Base-by-base conservation (phyloP, 2,888 invertebrate species). In the Odontocerum albicorne region DNA sequence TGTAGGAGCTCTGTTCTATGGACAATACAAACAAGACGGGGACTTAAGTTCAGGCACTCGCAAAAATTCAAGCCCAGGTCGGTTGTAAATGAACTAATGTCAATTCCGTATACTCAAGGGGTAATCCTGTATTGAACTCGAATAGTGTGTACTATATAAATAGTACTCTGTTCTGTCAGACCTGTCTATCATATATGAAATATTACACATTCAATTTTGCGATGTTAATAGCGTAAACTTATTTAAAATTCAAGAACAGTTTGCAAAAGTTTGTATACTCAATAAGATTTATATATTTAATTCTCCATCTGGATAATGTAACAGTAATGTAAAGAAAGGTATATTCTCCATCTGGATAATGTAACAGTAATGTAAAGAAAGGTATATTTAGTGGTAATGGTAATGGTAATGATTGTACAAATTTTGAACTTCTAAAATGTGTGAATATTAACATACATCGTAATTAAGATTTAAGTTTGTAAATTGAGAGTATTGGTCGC, bases 381-480 rank as follows among this genome's bases (percentile, higher is more conserved):
- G 10, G 13, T n/a, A n/a, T n/a, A n/a, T 27, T 55, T 47, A 57
- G 53, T n/a, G n/a, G n/a, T n/a, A n/a, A n/a, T n/a, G n/a, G n/a
- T n/a, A n/a, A n/a, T 36, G 57, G 31, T 59, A 60, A 57, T 60
- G 60, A 57, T 57, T 60, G 60, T 60, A 60, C 60, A 55, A 52
- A 55, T 40, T 60, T 60, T 60, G 60, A 60, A 60, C 60, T 57
- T 60, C 55, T 60, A 57, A 49, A 57, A 60, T 32, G 27, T 56
- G 51, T 45, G 49, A 52, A 39, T 49, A 54, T 56, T 58, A 38
- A 31, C 19, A 40, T 40, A n/a, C 39, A 50, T 50, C 17, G 53
- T 53, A 19, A 43, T 59, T 58, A 40, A 52, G 40, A 27, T 53
- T 55, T 45, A 46, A 32, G 46, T 55, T 57, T 56, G 53, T 57